Percentiles rank a stretch among this genome's conserved stretches.
Evolutionary conservation across 2,797 vertebrate species (phyloP).

Genomic region (Gymnothorax javanicus): DNA sequence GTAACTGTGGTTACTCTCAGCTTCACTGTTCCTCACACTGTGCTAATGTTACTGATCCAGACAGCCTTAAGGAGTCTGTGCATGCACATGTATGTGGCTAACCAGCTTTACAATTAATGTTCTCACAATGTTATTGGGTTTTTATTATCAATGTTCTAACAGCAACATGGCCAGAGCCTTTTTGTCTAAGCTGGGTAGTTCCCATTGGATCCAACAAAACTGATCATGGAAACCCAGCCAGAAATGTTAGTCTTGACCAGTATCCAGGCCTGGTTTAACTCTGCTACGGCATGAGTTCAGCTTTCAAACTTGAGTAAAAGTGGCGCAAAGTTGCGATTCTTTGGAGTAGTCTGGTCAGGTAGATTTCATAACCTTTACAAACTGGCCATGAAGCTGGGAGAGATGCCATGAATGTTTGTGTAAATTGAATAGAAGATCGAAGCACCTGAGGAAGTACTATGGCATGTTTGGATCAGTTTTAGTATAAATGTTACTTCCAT

Average conservation of each 20-base stretch:
- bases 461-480: too few species aligned
- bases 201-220: background rate
- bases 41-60: too few species aligned
- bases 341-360: background rate
- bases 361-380: conserved; percentile 3
- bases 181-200: too few species aligned
- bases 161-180: too few species aligned
- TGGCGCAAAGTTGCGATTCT: background rate
- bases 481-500: too few species aligned
- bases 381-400: background rate
- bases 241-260: background rate
- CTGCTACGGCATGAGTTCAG: background rate
- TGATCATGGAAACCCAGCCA: background rate
- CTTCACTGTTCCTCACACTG: too few species aligned
- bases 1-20: too few species aligned
- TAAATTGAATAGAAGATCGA: background rate
- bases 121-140: too few species aligned
- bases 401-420: background rate
- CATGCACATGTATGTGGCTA: too few species aligned
- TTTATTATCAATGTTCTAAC: too few species aligned
- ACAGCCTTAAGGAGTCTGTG: too few species aligned
- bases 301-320: background rate
- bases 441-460: background rate
- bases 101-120: too few species aligned
- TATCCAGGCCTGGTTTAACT: background rate